phyloP scores from a whole-genome alignment of 2,888 invertebrate species.

The Caenorhabditis angaria region DNA sequence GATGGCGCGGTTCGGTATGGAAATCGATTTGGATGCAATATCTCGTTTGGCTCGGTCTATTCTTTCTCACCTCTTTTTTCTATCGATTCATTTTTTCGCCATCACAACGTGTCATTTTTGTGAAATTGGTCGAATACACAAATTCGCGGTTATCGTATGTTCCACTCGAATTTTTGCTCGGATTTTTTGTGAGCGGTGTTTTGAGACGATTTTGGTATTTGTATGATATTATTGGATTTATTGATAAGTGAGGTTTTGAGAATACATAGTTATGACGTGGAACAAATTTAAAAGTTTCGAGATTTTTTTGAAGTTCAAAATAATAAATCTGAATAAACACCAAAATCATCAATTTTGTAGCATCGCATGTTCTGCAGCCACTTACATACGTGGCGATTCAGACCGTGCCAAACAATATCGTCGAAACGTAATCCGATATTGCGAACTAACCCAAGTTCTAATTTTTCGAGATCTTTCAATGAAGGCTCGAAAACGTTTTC shows the following conservation, averaged over 20 bases:
- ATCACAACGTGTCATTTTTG: slow-evolving; percentile 42
- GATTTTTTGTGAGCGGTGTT: slow-evolving; percentile 66
- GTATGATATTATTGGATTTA: slow-evolving; percentile 60
- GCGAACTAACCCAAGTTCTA: slow-evolving; percentile 55
- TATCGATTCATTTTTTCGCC: slow-evolving; percentile 52
- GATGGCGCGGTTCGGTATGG: slow-evolving; percentile 67
- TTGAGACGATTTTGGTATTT: slow-evolving; percentile 53
- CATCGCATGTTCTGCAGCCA: slow-evolving; percentile 56
- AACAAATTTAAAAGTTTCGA: background rate
- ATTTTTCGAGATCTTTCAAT: slow-evolving; percentile 60
- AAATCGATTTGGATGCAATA: slow-evolving; percentile 65
- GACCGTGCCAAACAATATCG: slow-evolving; percentile 55
- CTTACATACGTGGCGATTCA: slow-evolving; percentile 57
- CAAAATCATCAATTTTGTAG: slow-evolving; percentile 23
- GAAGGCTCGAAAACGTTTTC: slow-evolving; percentile 57
- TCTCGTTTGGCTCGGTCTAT: slow-evolving; percentile 57
- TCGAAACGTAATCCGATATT: slow-evolving; percentile 57
- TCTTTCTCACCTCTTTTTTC: slow-evolving; percentile 47
- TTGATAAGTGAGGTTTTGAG: slow-evolving; percentile 52
- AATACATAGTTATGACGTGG: background rate
- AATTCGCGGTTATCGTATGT: slow-evolving; percentile 46
- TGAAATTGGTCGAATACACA: slow-evolving; percentile 42
- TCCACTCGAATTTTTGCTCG: slow-evolving; percentile 59
- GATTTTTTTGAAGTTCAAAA: too few relatives aligned
- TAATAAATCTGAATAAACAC: too few relatives aligned